These are phyloP conservation scores for Anableps anableps DNA, from an alignment of 2,797 vertebrate genomes.

Conservation along the genomic window DNA sequence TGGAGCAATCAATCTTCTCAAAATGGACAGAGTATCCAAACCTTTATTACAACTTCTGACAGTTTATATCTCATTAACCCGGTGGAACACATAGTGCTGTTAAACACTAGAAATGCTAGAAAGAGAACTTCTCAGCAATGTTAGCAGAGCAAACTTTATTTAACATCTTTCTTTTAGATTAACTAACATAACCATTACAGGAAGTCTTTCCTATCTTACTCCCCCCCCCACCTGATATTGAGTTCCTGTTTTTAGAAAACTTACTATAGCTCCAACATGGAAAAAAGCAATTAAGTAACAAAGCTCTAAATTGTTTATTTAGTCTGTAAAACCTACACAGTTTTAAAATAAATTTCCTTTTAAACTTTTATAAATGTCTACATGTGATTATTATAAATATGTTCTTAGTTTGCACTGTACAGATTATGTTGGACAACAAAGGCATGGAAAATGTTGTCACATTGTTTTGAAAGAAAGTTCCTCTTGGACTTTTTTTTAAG, in stretches of 20 bases:
- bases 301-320: neutral
- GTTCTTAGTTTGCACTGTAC: neutral
- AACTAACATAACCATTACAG: neutral
- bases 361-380: neutral
- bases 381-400: neutral
- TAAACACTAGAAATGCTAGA: constrained; percentile 50
- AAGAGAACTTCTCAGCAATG: neutral
- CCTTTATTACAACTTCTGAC: neutral
- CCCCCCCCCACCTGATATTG: neutral
- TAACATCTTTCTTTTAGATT: neutral
- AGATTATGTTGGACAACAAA: neutral
- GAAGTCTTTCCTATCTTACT: neutral
- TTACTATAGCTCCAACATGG: neutral
- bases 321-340: neutral
- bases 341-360: constrained; percentile 1
- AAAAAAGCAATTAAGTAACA: neutral
- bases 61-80: neutral
- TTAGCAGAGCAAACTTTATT: neutral
- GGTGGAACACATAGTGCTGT: neutral
- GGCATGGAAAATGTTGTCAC: neutral
- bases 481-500: neutral
- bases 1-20: no score
- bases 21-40: neutral
- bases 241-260: neutral
- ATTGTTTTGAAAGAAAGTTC: neutral